These are phyloP conservation scores for Sitobion miscanthi DNA, from an alignment of 1,140 invertebrate species.

Conservation along the genomic window DNA sequence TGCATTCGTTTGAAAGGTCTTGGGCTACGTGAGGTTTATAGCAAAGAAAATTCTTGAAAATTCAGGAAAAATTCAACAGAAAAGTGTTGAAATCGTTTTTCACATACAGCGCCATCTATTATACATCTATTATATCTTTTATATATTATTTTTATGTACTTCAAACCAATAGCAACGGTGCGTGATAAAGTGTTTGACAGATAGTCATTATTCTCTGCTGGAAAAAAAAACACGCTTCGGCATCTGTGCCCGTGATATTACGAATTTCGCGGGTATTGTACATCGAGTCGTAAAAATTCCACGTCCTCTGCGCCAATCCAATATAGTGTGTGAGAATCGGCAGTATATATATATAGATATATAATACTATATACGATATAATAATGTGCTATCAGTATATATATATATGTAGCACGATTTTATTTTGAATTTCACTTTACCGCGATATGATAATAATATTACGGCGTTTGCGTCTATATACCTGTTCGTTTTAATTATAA, in stretches of 20 bases:
- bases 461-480: neutral
- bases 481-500: neutral
- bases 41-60: no score
- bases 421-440: neutral
- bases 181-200: no score
- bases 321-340: neutral
- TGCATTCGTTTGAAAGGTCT: no score
- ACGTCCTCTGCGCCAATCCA: neutral
- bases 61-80: no score
- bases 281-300: neutral
- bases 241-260: neutral
- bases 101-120: no score
- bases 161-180: no score
- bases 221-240: neutral
- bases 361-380: no score
- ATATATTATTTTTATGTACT: no score
- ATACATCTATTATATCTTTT: no score
- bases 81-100: no score
- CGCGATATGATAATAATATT: neutral
- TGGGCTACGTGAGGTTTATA: no score
- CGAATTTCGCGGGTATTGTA: neutral
- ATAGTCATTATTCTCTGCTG: no score
- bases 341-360: neutral
- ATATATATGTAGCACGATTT: neutral
- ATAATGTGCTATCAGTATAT: neutral